Evolutionary conservation across 2,888 invertebrate genomes (phyloP), one percentile per base, ranked within the genome.

Genomic region (Agapetus fuscipes): DNA sequence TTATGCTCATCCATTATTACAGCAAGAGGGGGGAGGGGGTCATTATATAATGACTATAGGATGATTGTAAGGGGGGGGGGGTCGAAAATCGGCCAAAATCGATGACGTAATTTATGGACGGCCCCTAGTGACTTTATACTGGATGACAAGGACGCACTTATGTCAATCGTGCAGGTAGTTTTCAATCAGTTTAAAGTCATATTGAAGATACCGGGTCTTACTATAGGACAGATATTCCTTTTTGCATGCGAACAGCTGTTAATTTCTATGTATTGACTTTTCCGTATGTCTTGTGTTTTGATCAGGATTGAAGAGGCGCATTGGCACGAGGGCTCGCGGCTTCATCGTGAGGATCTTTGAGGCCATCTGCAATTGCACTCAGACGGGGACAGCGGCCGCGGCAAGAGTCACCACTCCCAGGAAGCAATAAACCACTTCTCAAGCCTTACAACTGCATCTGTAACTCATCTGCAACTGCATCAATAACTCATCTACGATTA

Each of bases 301-400:
- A n/a, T 53, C 59, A 54, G 62, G 59, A 59, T 53, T 76, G 55
- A 76, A 74, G 60, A 67, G 72, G 55, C 68, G 75, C 48, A 60
- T 76, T 41, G 74, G 74, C 2, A 62, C 61, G 48, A 65, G 74
- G 13, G 76, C 76, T 17, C 65, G 76, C 26, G 76, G 75, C 26
- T 72, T 76, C 52, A 72, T 76, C 9, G 62, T 75, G 34, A 70
- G 76, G 43, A 65, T 76, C 56, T 76, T 76, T 51, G 76, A 76
- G 56, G 74, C 74, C 4, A 69, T 76, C 31, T 76, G 76, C 60
- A 76, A 76, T 60, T 76, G 76, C 52, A 76, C 76, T 42, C 75
- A 76, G 52, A 71, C 74, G 13, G 72, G 65, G 3, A 60, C 75
- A 4, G 64, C 70, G 10, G 73, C 75, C 28, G 74, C 75, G 3